Conservation (phyloP, 2,113 vertebrate species). For the Etheostoma cragini region DNA sequence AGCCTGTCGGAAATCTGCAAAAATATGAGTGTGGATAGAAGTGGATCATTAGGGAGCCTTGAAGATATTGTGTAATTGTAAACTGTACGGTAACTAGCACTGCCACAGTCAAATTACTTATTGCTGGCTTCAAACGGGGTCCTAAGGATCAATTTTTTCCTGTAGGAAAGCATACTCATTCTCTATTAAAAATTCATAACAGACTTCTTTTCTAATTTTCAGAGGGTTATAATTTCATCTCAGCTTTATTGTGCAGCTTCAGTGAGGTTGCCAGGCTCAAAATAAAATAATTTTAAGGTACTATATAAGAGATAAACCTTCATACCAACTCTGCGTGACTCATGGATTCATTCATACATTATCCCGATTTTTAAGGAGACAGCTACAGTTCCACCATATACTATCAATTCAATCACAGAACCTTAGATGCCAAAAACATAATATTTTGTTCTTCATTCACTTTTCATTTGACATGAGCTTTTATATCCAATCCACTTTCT, state of each 20-base stretch:
- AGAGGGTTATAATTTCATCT: conserved; percentile 57
- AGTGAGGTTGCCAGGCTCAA: conserved; percentile 36
- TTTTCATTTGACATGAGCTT: not conserved
- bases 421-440: not conserved
- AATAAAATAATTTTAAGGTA: conserved; percentile 47
- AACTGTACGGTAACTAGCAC: conserved; percentile 34
- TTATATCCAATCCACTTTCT: conserved; percentile 23
- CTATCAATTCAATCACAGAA: conserved; percentile 15
- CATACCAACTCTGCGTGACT: conserved; percentile 8
- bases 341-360: conserved; percentile 33
- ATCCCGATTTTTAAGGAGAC: conserved; percentile 17
- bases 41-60: conserved; percentile 43
- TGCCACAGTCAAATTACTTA: conserved; percentile 34
- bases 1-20: conserved; percentile 44
- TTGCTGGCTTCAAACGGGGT: conserved; percentile 47
- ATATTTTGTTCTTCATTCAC: conserved; percentile 16
- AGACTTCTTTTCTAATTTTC: conserved; percentile 37
- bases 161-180: conserved; percentile 43
- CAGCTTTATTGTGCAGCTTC: conserved; percentile 47
- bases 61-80: conserved; percentile 42
- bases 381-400: not conserved
- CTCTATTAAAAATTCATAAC: conserved; percentile 58
- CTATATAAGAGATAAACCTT: conserved; percentile 29
- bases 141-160: conserved; percentile 39
- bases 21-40: conserved; percentile 45